These are phyloP conservation scores for Panzeria rudis DNA, from an alignment of 2,888 invertebrate genomes.

Conservation along the genomic window DNA sequence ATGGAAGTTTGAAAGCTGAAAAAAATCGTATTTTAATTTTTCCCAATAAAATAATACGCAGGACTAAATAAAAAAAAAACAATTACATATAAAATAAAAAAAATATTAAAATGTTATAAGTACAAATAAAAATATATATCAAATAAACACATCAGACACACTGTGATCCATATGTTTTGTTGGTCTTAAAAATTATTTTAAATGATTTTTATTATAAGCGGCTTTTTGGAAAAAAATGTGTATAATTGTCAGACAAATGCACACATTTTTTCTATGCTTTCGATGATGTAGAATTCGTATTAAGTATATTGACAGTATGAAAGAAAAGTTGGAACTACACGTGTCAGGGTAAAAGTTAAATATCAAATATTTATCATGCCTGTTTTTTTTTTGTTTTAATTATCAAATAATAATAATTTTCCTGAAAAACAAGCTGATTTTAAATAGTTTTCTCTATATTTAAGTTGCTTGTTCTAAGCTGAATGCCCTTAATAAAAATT, in stretches of 20 bases:
- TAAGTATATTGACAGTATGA: not conserved
- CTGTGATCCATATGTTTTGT: conserved; percentile 67
- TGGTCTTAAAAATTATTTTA: conserved; percentile 70
- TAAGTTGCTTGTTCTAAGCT: too few species aligned
- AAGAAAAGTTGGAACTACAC: not conserved
- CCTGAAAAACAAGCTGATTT: too few species aligned
- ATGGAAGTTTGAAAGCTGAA: not conserved
- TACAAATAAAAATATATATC: conserved; percentile 19
- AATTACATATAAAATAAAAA: conserved; percentile 48
- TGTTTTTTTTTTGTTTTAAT: too few species aligned
- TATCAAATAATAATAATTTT: too few species aligned
- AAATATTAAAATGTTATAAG: not conserved
- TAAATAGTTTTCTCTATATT: too few species aligned
- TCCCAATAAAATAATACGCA: conserved; percentile 22
- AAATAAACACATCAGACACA: conserved; percentile 67
- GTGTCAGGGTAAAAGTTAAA: not conserved
- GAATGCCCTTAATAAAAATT: too few species aligned
- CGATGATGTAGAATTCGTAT: not conserved
- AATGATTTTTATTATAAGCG: conserved; percentile 68
- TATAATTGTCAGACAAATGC: conserved; percentile 1
- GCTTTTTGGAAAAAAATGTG: conserved; percentile 6
- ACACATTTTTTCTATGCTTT: not conserved
- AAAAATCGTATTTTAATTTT: conserved; percentile 13
- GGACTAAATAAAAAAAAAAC: conserved; percentile 55
- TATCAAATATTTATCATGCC: too few species aligned